Conservation (phyloP, 2,797 vertebrate genomes). For the Enteromius paludinosus region DNA sequence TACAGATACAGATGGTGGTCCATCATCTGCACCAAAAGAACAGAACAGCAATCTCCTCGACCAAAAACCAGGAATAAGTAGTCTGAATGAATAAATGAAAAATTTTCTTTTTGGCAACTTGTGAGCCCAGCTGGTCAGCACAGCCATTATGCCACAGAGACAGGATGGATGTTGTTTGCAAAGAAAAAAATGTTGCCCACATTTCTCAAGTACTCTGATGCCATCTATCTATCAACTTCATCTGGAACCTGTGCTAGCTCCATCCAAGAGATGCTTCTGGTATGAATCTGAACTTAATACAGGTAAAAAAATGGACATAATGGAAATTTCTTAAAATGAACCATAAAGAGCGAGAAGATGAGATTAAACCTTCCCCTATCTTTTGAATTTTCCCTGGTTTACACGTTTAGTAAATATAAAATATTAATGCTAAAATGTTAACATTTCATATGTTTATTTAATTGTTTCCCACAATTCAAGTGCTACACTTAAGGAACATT, state of each 20-base stretch:
- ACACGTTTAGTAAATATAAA: neutral
- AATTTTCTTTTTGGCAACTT: neutral
- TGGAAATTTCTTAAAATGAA: neutral
- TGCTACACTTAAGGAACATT: neutral
- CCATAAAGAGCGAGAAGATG: neutral
- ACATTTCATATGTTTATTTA: neutral
- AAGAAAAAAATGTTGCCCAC: neutral
- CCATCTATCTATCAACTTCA: neutral
- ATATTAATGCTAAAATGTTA: neutral
- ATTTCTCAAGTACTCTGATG: neutral
- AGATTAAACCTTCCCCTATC: neutral
- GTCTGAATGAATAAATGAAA: neutral
- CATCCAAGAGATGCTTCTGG: neutral
- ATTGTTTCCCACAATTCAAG: neutral
- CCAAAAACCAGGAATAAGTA: neutral
- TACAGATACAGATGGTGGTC: neutral
- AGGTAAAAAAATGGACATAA: neutral
- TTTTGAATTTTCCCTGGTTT: neutral
- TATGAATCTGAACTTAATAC: neutral
- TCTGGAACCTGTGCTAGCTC: neutral
- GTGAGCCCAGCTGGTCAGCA: conserved; percentile 8
- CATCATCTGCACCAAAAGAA: no score
- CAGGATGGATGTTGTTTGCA: conserved; percentile 11
- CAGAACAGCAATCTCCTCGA: neutral
- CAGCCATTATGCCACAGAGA: neutral